Evolutionary conservation across 2,888 invertebrate genomes (phyloP), one percentile per base, ranked within the genome.

Genomic region (Euzophera pinguis): DNA sequence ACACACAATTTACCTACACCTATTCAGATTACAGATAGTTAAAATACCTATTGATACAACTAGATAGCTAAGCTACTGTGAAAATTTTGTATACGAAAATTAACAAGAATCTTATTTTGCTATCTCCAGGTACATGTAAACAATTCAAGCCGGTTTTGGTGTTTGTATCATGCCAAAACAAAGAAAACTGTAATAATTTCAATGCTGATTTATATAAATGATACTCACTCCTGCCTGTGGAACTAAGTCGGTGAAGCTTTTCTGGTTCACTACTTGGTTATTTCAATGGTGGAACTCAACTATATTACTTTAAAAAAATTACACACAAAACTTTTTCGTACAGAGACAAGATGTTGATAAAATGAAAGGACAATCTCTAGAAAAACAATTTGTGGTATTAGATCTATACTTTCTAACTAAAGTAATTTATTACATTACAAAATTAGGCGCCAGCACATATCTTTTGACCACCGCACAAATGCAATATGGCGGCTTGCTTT

Each of bases 221-320:
- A 45, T 32, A 78, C 75, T 78, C 60, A 60, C 60, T 66, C 60
- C 65, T 67, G 63, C 61, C 60, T 68, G 67, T 68, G 61, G 65
- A 59, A 61, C 67, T 73, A 69, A 69, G 69, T 71, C 66, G 67
- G 66, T 65, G 69, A 74, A 73, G 71, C 71, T 80, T 76, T 71
- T 76, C 75, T 75, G 73, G 72, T 69, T 73, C 75, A 73, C 78
- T 72, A 73, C 78, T 83, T 78, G 80, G 81, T 72, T 81, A 78
- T 65, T 78, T 77, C 78, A 82, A 82, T 80, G 75, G 78, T 78
- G 73, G 75, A 75, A 71, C 70, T 71, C 75, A 75, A 65, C 65
- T 2, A 62, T 60, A 64, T 63, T 70, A 65, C 59, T 57, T 60
- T 62, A 53, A 53, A 54, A 51, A 60, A 62, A 60, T 57, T 56